Base-by-base conservation (phyloP, 2,113 vertebrate species). In the Nibea coibor region DNA sequence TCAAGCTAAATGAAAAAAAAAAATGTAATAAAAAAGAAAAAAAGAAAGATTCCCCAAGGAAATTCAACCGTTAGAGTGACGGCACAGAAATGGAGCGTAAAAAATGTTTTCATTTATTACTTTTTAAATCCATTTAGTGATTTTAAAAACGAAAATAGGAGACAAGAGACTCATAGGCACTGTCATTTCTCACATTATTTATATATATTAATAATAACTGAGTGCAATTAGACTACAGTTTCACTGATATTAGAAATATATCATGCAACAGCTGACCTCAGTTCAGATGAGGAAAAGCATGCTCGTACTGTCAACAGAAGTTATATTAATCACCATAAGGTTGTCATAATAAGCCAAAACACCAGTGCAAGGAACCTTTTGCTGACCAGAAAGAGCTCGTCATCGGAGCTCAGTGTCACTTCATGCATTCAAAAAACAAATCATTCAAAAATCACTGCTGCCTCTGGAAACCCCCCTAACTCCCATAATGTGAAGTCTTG, bases 331-430 rank as follows among this genome's bases (percentile, higher is more conserved):
- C 71, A 65, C 63, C 39, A 67, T 74, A 68, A 71, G 51, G 58
- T 80, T 80, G 76, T 73, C 77, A 69, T 19, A 71, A 66, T 47
- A 12, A 67, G 73, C 80, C 61, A 59, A 62, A 73, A 59, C 71
- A 75, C 57, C n/a, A 45, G 48, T 22, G 26, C 16, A 11, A 47
- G n/a, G 2, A 56, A 58, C 59, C 43, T 2, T 12, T 9, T 64
- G 22, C 63, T 75, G 53, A 71, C 39, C 59, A 57, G 62, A 69
- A n/a, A 4, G 14, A 63, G 16, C 56, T 22, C 2, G 35, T 67
- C 72, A 28, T 24, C n/a, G 14, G 28, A 56, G 56, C 70, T 76
- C 28, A 67, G 48, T 16, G 72, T 79, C 10, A 56, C 48, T 80
- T 65, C 58, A 64, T 42, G 5, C 16, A 10, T 47, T 61, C 10